Conservation (phyloP, 2,797 vertebrate species). For the Salmo trutta region DNA sequence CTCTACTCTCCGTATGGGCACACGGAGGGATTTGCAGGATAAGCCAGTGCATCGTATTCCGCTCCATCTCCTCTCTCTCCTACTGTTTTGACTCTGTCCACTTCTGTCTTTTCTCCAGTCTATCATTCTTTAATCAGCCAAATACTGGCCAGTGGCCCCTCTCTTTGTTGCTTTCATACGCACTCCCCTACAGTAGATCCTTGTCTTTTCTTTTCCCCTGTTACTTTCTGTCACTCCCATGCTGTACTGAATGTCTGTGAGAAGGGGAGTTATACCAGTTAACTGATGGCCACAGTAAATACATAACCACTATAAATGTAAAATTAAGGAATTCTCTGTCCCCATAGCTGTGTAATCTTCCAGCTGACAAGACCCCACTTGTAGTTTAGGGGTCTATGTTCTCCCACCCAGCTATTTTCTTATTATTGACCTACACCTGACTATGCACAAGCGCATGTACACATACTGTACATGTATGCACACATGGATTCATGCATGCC, state of each 20-base stretch:
- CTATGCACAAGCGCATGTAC: background rate
- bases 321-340: no score
- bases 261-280: no score
- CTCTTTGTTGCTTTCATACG: background rate
- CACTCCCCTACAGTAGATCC: background rate
- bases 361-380: background rate
- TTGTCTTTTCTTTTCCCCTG: background rate
- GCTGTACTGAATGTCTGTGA: no score
- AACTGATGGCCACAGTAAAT: no score
- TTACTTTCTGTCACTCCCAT: background rate
- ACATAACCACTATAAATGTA: no score
- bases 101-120: background rate
- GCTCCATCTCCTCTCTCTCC: constrained; percentile 58
- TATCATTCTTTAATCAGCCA: background rate
- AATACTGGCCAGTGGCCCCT: background rate
- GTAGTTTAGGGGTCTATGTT: background rate
- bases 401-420: background rate
- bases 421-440: background rate
- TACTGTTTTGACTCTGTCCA: background rate
- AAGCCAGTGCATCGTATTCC: constrained; percentile 81
- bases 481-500: background rate
- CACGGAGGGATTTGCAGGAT: constrained; percentile 70
- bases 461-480: background rate
- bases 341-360: background rate
- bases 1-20: constrained; percentile 60